These are phyloP conservation scores for Saguinus imperator DNA, from an alignment of 2,113 vertebrate genomes.

Conservation along the genomic window DNA sequence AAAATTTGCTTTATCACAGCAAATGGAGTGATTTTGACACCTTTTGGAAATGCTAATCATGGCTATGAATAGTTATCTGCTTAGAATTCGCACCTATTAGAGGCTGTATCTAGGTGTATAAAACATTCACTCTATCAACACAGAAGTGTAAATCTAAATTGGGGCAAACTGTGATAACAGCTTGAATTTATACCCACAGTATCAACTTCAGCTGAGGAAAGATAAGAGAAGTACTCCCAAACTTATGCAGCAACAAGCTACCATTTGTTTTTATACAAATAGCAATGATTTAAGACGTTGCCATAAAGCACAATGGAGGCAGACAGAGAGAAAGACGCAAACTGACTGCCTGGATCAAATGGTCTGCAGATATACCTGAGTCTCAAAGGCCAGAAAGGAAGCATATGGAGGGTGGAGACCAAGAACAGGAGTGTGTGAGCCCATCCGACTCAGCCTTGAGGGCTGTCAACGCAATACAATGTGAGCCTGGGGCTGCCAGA, in stretches of 20 bases:
- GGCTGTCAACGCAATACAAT: rapidly evolving
- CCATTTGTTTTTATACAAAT: background rate
- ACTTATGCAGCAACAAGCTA: background rate
- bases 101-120: constrained; percentile 24
- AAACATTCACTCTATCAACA: constrained; percentile 63
- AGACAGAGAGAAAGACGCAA: background rate
- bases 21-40: constrained; percentile 51
- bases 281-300: background rate
- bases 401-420: background rate
- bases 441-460: background rate
- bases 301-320: rapidly evolving
- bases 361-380: background rate
- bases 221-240: background rate
- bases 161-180: constrained; percentile 64
- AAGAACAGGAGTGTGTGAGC: rapidly evolving
- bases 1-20: constrained; percentile 31
- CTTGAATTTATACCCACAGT: constrained; percentile 5
- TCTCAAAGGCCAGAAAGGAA: background rate
- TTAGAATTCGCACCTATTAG: constrained; percentile 54
- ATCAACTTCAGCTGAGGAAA: background rate
- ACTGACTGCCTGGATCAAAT: background rate
- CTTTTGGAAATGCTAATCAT: constrained; percentile 19
- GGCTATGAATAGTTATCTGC: constrained; percentile 60
- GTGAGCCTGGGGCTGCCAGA: background rate
- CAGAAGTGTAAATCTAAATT: constrained; percentile 64